Evolutionary conservation across 2,888 invertebrate species (phyloP).

Genomic region (Icerya purchasi): DNA sequence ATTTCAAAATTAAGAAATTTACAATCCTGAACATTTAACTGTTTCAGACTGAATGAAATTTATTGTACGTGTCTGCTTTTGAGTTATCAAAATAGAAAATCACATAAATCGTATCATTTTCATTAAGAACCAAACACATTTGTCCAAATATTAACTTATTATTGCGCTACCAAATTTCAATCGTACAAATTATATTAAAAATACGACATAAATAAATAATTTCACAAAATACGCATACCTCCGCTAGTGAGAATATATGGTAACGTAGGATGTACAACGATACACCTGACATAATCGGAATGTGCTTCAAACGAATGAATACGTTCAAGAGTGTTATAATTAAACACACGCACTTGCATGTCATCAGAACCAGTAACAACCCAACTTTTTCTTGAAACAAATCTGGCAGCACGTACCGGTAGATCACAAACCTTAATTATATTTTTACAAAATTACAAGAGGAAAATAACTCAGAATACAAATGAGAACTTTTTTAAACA

Average conservation of each 20-base stretch:
- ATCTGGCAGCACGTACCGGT: conserved; percentile 87
- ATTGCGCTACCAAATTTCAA: neutral
- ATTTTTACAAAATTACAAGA: neutral
- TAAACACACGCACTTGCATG: conserved; percentile 86
- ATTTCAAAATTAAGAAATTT: too few species aligned
- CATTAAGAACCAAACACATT: too few species aligned
- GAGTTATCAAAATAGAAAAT: too few species aligned
- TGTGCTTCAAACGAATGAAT: conserved; percentile 95
- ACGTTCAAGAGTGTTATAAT: conserved; percentile 93
- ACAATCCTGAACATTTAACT: too few species aligned
- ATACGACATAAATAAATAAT: too few species aligned
- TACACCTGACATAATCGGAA: conserved; percentile 90
- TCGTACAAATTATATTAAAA: neutral
- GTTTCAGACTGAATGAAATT: too few species aligned
- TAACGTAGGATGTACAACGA: conserved; percentile 92
- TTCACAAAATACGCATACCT: conserved; percentile 43
- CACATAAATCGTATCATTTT: too few species aligned
- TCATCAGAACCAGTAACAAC: conserved; percentile 92
- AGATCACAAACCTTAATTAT: conserved; percentile 53
- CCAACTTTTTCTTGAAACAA: conserved; percentile 96
- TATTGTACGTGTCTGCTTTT: too few species aligned
- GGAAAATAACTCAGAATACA: neutral
- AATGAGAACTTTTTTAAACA: neutral
- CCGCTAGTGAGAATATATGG: conserved; percentile 90
- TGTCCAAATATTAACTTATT: too few species aligned